Conservation (phyloP, 2,888 invertebrate genomes). For the Serrognathus titanus region DNA sequence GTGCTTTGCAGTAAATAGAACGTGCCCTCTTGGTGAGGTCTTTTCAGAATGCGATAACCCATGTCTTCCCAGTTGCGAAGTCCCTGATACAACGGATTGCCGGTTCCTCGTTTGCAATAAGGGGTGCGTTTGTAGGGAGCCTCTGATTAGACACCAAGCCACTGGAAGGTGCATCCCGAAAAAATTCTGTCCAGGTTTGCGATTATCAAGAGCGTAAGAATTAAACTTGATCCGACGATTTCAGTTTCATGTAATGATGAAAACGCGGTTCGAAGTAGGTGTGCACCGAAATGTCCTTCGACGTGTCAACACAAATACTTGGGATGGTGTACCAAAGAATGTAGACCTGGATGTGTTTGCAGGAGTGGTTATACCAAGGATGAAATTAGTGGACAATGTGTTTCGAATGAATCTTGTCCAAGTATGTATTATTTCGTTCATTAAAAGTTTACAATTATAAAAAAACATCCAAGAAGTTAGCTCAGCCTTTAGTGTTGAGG, state of each 20-base stretch:
- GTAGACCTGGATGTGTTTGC: conserved; percentile 18
- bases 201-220: too few species aligned
- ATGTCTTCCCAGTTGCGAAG: background rate
- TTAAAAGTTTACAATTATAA: too few species aligned
- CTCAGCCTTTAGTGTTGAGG: too few species aligned
- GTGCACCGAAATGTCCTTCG: conserved; percentile 6
- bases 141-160: conserved; percentile 18
- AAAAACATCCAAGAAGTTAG: too few species aligned
- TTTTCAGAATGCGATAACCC: too few species aligned
- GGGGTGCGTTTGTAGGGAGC: conserved; percentile 12
- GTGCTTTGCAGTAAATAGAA: too few species aligned
- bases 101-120: background rate
- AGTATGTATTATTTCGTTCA: too few species aligned
- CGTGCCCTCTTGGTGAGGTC: too few species aligned
- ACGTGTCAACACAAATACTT: conserved; percentile 10
- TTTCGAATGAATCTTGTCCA: conserved; percentile 5
- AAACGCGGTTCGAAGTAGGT: background rate
- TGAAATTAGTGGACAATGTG: conserved; percentile 5
- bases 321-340: conserved; percentile 8
- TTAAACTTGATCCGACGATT: background rate
- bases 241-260: background rate
- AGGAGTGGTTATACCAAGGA: conserved; percentile 7
- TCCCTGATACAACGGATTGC: background rate
- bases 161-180: conserved; percentile 6
- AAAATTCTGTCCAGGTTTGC: conserved; percentile 3